A percentile compares a stretch with the other conserved stretches of the same genome.
These are phyloP conservation scores for Tympanuchus pallidicinctus DNA, from an alignment of 2,113 vertebrate species.

Conservation along the genomic window DNA sequence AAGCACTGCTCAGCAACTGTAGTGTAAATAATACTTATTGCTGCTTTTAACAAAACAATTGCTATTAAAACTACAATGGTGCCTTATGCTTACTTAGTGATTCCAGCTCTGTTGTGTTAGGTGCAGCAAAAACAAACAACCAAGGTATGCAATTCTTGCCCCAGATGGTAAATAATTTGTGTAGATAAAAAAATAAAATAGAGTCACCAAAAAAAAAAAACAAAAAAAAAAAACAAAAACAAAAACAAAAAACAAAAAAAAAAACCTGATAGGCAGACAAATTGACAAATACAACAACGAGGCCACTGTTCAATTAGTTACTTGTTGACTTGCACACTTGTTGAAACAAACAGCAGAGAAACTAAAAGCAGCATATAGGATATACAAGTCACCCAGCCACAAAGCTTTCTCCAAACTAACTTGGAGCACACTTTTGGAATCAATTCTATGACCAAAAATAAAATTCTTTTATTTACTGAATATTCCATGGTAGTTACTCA, in stretches of 20 bases:
- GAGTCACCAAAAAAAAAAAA: not conserved
- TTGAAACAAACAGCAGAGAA: not conserved
- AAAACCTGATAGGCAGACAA: not conserved
- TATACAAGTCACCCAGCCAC: not conserved
- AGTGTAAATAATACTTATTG: not conserved
- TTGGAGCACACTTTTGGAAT: not conserved
- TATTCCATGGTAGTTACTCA: not conserved
- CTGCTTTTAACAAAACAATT: not conserved
- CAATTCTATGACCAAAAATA: not conserved
- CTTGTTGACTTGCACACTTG: not conserved
- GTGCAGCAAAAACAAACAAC: not conserved
- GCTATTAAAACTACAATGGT: not conserved
- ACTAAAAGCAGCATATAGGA: not conserved
- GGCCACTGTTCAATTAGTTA: not conserved
- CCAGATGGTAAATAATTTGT: not conserved
- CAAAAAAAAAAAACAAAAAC: not conserved
- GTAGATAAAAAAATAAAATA: not conserved
- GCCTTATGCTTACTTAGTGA: not conserved
- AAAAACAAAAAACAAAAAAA: not conserved
- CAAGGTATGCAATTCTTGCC: not conserved
- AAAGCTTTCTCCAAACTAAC: not conserved
- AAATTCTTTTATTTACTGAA: not conserved
- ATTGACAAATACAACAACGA: not conserved
- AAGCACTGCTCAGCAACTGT: not conserved
- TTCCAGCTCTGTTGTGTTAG: not conserved